Percentiles rank a stretch among this genome's conserved stretches.
These are phyloP conservation scores for Gopherus flavomarginatus DNA, from an alignment of 2,113 vertebrate genomes.

Conservation along the genomic window DNA sequence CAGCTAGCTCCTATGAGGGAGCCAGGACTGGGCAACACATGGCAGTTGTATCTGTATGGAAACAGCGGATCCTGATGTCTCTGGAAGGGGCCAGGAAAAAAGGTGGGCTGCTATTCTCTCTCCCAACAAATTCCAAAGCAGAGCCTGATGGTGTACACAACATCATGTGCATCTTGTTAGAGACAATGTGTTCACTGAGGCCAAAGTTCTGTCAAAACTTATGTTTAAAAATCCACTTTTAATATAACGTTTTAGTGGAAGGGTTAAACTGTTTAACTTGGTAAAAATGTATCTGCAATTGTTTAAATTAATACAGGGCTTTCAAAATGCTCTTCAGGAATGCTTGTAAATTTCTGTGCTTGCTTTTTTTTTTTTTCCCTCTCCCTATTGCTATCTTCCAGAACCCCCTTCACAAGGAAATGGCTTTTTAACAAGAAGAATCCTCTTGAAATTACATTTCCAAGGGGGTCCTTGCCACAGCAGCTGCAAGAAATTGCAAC, in stretches of 20 bases:
- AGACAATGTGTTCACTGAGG: conserved; percentile 1
- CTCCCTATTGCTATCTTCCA: conserved; percentile 63
- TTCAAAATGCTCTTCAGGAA: conserved; percentile 69
- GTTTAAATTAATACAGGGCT: conserved; percentile 67
- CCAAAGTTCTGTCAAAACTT: conserved; percentile 20
- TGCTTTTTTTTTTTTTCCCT: conserved; percentile 32
- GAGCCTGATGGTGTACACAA: neutral
- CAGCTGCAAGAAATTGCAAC: conserved; percentile 71
- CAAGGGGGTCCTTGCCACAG: conserved; percentile 61
- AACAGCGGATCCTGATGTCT: neutral
- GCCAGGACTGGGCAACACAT: neutral
- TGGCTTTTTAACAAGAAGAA: conserved; percentile 77
- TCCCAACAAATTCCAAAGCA: neutral
- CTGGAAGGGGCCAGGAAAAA: neutral
- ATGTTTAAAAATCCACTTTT: conserved; percentile 24
- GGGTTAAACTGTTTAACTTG: conserved; percentile 37
- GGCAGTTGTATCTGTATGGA: neutral
- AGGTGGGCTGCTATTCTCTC: neutral
- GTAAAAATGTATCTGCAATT: conserved; percentile 63
- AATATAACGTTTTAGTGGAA: conserved; percentile 49
- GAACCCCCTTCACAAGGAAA: conserved; percentile 69
- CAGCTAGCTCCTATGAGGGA: neutral
- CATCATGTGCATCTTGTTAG: conserved; percentile 7
- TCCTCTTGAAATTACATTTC: conserved; percentile 70
- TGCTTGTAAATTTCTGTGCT: conserved; percentile 61